Conservation (phyloP, 2,888 invertebrate genomes). For the Thyatira batis region DNA sequence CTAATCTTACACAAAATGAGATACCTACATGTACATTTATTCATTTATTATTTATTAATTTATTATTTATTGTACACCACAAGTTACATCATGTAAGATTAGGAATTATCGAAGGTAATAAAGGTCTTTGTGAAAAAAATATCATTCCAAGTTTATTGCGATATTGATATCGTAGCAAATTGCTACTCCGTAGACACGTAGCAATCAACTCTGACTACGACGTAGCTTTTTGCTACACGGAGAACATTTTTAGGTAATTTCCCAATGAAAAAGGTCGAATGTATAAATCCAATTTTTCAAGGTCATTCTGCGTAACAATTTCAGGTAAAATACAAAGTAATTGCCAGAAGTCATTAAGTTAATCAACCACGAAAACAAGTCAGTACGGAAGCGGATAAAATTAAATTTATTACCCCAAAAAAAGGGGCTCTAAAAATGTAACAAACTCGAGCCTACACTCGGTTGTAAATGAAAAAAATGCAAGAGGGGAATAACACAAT, state of each 20-base stretch:
- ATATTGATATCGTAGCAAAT: not conserved
- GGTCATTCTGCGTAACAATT: not conserved
- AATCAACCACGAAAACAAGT: not conserved
- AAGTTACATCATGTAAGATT: no score
- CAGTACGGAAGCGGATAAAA: not conserved
- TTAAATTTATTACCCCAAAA: not conserved
- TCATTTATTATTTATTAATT: no score
- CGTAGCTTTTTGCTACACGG: not conserved
- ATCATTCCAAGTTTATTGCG: not conserved
- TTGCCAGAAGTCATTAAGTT: not conserved
- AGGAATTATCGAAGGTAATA: no score
- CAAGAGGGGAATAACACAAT: constrained; percentile 24
- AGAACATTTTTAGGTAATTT: not conserved
- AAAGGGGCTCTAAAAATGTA: not conserved
- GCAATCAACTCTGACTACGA: not conserved
- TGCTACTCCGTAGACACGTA: not conserved
- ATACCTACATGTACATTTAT: no score
- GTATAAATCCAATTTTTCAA: not conserved
- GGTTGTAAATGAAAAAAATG: constrained; percentile 24
- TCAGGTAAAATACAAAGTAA: not conserved
- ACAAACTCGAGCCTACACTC: constrained; percentile 9
- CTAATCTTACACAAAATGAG: no score
- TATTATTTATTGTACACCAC: no score
- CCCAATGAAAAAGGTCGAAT: not conserved
- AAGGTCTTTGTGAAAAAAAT: not conserved